Conservation (phyloP, 2,113 vertebrate genomes). For the Rhinopithecus roxellana region DNA sequence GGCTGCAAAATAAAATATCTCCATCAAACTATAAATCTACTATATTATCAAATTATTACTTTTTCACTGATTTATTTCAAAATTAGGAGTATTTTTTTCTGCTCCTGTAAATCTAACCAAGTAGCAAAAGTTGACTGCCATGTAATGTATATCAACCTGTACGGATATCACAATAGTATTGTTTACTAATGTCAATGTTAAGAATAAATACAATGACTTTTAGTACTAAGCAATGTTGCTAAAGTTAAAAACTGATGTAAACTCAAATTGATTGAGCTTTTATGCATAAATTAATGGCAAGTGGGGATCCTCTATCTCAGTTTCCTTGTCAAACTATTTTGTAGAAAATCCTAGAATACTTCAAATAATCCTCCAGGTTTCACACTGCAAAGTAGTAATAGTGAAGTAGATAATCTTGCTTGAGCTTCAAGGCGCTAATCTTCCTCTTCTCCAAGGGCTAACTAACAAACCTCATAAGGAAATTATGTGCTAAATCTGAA, state of each 20-base stretch:
- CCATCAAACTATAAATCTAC: neutral
- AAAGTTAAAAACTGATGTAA: neutral
- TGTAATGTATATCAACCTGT: neutral
- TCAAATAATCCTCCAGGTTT: neutral
- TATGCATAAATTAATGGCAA: neutral
- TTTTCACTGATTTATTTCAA: neutral
- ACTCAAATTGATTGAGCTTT: neutral
- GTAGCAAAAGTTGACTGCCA: neutral
- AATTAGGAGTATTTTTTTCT: neutral
- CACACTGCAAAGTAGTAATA: neutral
- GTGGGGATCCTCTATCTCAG: neutral
- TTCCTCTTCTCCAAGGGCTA: neutral
- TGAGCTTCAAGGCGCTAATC: neutral
- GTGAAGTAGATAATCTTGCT: neutral
- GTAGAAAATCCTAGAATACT: neutral
- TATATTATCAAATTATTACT: neutral
- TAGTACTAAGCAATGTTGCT: neutral
- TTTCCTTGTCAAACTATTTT: neutral
- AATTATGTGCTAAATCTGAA: neutral
- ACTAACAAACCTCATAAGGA: neutral
- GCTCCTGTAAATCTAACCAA: neutral
- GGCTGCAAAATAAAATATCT: neutral
- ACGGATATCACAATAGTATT: neutral
- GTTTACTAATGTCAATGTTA: neutral
- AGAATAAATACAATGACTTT: neutral